These are phyloP conservation scores for Ochropleura plecta DNA, from an alignment of 2,888 invertebrate genomes.

Conservation along the genomic window DNA sequence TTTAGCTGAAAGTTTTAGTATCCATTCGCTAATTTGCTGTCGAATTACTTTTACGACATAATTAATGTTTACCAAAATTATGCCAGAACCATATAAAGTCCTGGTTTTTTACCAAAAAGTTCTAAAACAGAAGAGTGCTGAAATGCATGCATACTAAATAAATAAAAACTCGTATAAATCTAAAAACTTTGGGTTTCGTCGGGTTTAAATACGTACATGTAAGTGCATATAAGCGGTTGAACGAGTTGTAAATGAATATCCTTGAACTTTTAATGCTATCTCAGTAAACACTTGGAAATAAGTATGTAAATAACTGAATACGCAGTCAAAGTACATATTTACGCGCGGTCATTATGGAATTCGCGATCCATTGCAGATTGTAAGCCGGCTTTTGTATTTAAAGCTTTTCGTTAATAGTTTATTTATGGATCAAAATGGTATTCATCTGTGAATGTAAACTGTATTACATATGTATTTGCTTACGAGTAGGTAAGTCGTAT, in stretches of 20 bases:
- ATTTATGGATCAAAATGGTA: slow-evolving; percentile 45
- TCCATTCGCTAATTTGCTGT: neutral
- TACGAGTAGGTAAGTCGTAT: slow-evolving; percentile 72
- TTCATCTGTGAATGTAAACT: slow-evolving; percentile 55
- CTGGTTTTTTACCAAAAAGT: slow-evolving; percentile 20
- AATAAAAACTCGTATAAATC: slow-evolving; percentile 58
- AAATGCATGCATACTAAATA: slow-evolving; percentile 44
- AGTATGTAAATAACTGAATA: slow-evolving; percentile 8
- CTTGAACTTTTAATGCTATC: slow-evolving; percentile 18
- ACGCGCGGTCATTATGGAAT: slow-evolving; percentile 26
- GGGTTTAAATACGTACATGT: slow-evolving; percentile 24
- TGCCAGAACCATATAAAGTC: neutral
- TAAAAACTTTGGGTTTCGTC: slow-evolving; percentile 37
- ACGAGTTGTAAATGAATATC: slow-evolving; percentile 23
- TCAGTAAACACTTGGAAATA: slow-evolving; percentile 7
- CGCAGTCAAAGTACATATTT: slow-evolving; percentile 21
- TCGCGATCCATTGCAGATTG: slow-evolving; percentile 20
- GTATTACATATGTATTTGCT: slow-evolving; percentile 64
- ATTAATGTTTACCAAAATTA: slow-evolving; percentile 21
- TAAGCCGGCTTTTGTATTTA: slow-evolving; percentile 46
- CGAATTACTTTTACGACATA: slow-evolving; percentile 1
- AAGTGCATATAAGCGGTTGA: slow-evolving; percentile 19
- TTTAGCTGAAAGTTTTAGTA: slow-evolving; percentile 9
- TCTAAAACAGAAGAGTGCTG: slow-evolving; percentile 23
- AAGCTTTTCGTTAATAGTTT: slow-evolving; percentile 39